phyloP scores from a whole-genome alignment of 2,888 invertebrate genomes.

The Cryptus viduatorius region DNA sequence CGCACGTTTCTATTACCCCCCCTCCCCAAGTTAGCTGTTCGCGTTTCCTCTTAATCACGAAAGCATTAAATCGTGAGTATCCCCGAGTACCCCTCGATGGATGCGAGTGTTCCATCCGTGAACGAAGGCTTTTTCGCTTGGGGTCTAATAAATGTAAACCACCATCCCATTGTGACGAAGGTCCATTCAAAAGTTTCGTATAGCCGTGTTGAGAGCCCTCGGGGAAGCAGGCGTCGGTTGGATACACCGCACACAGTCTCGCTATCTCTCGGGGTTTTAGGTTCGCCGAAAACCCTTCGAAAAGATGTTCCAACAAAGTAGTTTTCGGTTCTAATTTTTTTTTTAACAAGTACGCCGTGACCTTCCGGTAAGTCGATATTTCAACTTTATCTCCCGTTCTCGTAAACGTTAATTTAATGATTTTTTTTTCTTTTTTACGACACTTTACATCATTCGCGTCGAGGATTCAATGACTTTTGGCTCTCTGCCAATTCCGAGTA shows the following conservation, averaged over 20 bases:
- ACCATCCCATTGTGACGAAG: constrained; percentile 77
- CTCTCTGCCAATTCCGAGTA: constrained; percentile 19
- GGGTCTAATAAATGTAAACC: constrained; percentile 81
- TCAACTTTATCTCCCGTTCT: constrained; percentile 44
- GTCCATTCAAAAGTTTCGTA: constrained; percentile 79
- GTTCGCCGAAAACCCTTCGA: background rate
- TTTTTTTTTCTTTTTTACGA: constrained; percentile 9
- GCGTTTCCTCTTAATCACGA: constrained; percentile 55
- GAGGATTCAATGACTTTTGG: constrained; percentile 49
- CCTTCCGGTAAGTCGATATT: constrained; percentile 42
- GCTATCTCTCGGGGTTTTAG: constrained; percentile 50
- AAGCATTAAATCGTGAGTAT: constrained; percentile 60
- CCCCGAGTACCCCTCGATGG: constrained; percentile 35
- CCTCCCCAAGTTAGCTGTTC: constrained; percentile 7
- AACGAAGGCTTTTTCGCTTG: constrained; percentile 71
- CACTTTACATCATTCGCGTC: constrained; percentile 23
- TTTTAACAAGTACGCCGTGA: constrained; percentile 29
- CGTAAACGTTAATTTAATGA: constrained; percentile 34
- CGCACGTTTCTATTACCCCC: constrained; percentile 22
- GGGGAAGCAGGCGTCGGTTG: constrained; percentile 51
- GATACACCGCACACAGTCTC: constrained; percentile 65
- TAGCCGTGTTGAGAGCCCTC: constrained; percentile 53
- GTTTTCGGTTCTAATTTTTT: constrained; percentile 22
- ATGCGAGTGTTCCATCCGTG: constrained; percentile 31
- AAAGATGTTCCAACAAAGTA: constrained; percentile 34